phyloP scores from a whole-genome alignment of 2,888 invertebrate species.

The Nomada hirtipes region DNA sequence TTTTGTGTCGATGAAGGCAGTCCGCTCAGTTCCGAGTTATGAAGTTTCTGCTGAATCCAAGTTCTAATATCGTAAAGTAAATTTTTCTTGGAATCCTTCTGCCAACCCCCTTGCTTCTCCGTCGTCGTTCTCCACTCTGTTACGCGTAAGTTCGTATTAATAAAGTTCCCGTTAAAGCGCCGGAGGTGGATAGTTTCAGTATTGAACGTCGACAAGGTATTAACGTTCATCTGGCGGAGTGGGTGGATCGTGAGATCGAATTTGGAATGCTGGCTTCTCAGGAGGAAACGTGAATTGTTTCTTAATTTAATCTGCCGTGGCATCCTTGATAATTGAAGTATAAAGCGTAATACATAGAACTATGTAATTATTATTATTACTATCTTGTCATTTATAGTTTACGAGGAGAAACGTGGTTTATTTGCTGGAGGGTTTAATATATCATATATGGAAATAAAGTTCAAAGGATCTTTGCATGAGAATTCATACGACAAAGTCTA shows the following conservation, averaged over 20 bases:
- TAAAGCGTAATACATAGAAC: no score
- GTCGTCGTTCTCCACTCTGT: not conserved
- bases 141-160: constrained; percentile 46
- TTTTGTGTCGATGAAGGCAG: constrained; percentile 7
- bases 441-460: no score
- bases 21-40: constrained; percentile 4
- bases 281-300: not conserved
- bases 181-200: constrained; percentile 5
- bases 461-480: no score
- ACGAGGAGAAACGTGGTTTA: no score
- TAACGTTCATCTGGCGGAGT: not conserved
- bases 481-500: no score
- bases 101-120: not conserved
- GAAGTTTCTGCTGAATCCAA: constrained; percentile 15
- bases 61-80: constrained; percentile 41
- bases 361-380: no score
- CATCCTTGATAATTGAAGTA: no score
- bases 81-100: constrained; percentile 35
- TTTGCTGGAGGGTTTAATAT: no score
- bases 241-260: not conserved
- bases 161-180: constrained; percentile 35
- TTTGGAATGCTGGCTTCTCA: not conserved
- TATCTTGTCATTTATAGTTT: no score
- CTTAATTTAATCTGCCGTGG: not conserved
- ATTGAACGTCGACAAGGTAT: constrained; percentile 13